Percentiles rank a stretch among this genome's conserved stretches.
Evolutionary conservation across 2,888 invertebrate species (phyloP).

Genomic region (Palloptera scutellata): DNA sequence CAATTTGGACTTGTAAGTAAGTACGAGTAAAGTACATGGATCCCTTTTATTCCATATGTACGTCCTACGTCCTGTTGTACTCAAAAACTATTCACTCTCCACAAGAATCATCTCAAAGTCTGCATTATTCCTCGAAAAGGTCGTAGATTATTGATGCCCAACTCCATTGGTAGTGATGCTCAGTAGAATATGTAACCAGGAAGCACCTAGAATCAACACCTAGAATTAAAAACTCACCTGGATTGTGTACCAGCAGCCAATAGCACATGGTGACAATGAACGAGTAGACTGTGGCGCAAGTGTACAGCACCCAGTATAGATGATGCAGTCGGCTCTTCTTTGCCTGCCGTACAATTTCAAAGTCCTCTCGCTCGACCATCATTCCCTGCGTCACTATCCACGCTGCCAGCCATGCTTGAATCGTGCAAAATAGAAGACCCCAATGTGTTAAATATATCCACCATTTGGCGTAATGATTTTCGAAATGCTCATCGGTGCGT

Average conservation of each 20-base stretch:
- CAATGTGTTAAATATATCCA: constrained; percentile 65
- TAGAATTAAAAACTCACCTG: constrained; percentile 68
- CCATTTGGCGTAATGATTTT: constrained; percentile 65
- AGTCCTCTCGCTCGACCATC: constrained; percentile 66
- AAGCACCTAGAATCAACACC: no score
- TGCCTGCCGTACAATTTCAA: constrained; percentile 63
- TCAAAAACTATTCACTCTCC: no score
- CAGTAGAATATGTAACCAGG: no score
- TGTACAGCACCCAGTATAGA: constrained; percentile 64
- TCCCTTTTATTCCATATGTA: not conserved
- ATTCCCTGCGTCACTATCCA: constrained; percentile 65
- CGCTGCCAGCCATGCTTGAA: constrained; percentile 64
- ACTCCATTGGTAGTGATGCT: no score
- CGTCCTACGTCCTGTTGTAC: no score
- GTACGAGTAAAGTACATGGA: no score
- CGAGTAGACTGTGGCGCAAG: constrained; percentile 64
- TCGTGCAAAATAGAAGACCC: constrained; percentile 62
- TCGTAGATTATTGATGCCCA: no score
- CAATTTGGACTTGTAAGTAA: no score
- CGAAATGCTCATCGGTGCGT: constrained; percentile 63
- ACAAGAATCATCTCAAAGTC: no score
- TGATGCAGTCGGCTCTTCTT: constrained; percentile 63
- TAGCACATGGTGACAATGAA: constrained; percentile 65
- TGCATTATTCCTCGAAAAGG: no score
- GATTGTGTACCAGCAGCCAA: constrained; percentile 72